These are phyloP conservation scores for Epinephelus cyanopodus DNA, from an alignment of 2,113 vertebrate genomes.

Conservation along the genomic window DNA sequence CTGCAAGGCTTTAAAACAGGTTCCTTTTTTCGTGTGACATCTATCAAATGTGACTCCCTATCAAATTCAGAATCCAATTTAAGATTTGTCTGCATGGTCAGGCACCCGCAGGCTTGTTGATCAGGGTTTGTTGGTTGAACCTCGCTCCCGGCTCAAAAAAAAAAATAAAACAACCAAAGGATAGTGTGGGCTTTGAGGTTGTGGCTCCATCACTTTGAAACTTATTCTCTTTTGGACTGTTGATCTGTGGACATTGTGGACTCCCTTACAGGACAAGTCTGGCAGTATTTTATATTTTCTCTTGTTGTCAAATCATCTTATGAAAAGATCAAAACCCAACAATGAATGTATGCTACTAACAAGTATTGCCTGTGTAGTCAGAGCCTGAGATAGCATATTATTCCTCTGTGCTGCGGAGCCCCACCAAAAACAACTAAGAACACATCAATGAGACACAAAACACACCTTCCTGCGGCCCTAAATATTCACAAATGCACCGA, in stretches of 20 bases:
- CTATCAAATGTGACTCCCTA: neutral
- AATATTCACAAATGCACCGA: neutral
- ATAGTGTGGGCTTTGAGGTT: neutral
- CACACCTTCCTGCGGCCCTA: neutral
- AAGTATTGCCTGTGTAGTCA: neutral
- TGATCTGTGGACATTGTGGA: neutral
- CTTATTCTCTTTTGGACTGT: neutral
- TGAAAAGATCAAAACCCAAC: constrained; percentile 12
- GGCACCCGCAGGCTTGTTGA: neutral
- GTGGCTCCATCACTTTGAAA: neutral
- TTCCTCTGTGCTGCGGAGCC: neutral
- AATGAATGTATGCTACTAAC: neutral
- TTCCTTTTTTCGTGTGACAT: neutral
- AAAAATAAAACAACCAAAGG: neutral
- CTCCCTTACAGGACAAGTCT: neutral
- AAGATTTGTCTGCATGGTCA: neutral
- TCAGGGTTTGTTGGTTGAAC: neutral
- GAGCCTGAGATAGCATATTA: neutral
- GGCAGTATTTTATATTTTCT: neutral
- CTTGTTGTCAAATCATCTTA: neutral
- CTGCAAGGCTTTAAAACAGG: neutral
- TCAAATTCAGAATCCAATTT: constrained; percentile 2
- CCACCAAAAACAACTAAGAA: neutral
- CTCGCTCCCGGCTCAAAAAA: neutral
- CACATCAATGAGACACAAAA: constrained; percentile 12